A percentile compares a stretch with the other conserved stretches of the same genome.
These are phyloP conservation scores for Catharus ustulatus DNA, from an alignment of 2,797 vertebrate species.

Conservation along the genomic window DNA sequence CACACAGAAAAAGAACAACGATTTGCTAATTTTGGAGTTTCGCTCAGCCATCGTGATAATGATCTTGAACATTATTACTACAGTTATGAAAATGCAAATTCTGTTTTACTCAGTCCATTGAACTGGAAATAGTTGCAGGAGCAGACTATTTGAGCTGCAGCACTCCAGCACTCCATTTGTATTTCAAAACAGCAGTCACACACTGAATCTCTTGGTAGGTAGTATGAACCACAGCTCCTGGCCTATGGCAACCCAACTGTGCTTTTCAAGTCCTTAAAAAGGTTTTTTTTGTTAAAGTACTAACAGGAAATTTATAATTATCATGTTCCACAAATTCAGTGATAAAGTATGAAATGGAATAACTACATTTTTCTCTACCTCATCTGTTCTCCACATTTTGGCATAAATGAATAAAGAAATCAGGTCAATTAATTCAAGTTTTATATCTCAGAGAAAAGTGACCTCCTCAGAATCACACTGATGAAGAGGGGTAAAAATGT, in stretches of 20 bases:
- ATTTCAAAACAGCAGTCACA: not conserved
- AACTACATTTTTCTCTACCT: not conserved
- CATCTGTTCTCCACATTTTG: not conserved
- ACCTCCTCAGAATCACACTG: not conserved
- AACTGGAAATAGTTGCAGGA: slow-evolving; percentile 32
- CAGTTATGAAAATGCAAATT: slow-evolving; percentile 62
- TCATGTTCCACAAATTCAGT: not conserved
- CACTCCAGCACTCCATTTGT: not conserved
- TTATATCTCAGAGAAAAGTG: not conserved
- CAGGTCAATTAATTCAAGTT: not conserved
- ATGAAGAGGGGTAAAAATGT: not conserved
- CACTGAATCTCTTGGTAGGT: not conserved
- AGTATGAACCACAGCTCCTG: not conserved
- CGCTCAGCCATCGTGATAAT: slow-evolving; percentile 1
- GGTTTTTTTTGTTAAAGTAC: not conserved
- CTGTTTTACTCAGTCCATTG: slow-evolving; percentile 32
- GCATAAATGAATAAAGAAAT: not conserved
- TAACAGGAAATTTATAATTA: not conserved
- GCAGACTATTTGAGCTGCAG: not conserved
- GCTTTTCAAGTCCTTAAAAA: not conserved
- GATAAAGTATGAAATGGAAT: not conserved
- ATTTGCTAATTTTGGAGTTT: slow-evolving; percentile 24
- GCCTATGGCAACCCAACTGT: not conserved
- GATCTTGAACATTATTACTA: slow-evolving; percentile 40
- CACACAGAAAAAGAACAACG: not conserved